phyloP scores from a whole-genome alignment of 1,140 invertebrate genomes.

The Calephelis virginiensis region DNA sequence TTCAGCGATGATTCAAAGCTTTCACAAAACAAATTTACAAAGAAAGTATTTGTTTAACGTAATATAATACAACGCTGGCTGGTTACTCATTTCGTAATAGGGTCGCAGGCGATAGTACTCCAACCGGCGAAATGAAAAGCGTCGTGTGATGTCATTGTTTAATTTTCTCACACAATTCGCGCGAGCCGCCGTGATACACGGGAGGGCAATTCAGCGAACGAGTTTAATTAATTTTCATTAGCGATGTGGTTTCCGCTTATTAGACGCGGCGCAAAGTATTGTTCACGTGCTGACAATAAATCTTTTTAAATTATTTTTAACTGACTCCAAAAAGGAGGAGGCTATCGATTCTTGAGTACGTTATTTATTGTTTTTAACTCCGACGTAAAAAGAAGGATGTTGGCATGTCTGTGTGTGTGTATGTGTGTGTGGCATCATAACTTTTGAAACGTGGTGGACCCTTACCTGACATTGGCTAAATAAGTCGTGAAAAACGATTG shows the following conservation, averaged over 20 bases:
- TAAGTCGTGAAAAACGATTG: too few species aligned
- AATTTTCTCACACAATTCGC: slow-evolving; percentile 47
- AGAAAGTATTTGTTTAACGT: slow-evolving; percentile 11
- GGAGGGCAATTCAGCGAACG: slow-evolving; percentile 25
- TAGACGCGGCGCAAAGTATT: slow-evolving; percentile 24
- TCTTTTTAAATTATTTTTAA: background rate
- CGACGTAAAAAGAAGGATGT: too few species aligned
- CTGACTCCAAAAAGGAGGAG: too few species aligned
- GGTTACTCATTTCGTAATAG: slow-evolving; percentile 17
- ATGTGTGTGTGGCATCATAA: too few species aligned
- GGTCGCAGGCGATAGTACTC: slow-evolving; percentile 19
- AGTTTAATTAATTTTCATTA: slow-evolving; percentile 39
- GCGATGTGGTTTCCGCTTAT: slow-evolving; percentile 30
- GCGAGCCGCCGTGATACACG: slow-evolving; percentile 20
- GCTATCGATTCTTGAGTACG: too few species aligned
- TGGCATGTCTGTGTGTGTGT: too few species aligned
- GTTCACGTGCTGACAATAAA: slow-evolving; percentile 1
- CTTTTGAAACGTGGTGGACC: too few species aligned
- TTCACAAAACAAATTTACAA: background rate
- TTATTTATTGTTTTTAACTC: too few species aligned
- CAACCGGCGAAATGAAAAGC: slow-evolving; percentile 42
- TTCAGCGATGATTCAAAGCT: slow-evolving; percentile 3
- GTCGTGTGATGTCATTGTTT: slow-evolving; percentile 37
- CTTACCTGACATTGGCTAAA: too few species aligned
- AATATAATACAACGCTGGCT: slow-evolving; percentile 7